Conservation (phyloP, 2,888 invertebrate genomes). For the Mesorhabditis sp. region DNA sequence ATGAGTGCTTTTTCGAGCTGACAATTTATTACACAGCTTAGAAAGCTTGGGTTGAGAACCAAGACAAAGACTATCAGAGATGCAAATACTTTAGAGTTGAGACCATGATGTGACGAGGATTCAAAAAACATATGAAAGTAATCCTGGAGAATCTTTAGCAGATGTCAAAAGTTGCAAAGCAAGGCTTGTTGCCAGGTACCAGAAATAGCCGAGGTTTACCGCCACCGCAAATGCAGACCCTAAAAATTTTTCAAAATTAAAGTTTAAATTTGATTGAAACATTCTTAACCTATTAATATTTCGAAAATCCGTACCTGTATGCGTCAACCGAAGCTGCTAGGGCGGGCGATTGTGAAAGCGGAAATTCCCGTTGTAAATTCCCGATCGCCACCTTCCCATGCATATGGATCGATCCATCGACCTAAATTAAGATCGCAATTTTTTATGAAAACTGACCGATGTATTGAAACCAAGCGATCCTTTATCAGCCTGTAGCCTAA, state of each 20-base stretch:
- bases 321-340: constrained; percentile 54
- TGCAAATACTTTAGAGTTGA: not conserved
- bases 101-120: not conserved
- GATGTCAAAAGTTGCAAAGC: constrained; percentile 25
- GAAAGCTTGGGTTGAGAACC: too few species aligned
- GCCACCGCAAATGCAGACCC: constrained; percentile 48
- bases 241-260: constrained; percentile 12
- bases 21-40: too few species aligned
- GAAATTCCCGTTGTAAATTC: constrained; percentile 27
- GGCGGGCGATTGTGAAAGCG: constrained; percentile 51
- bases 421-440: constrained; percentile 8
- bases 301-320: constrained; percentile 10
- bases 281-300: not conserved
- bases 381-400: constrained; percentile 30
- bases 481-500: constrained; percentile 30
- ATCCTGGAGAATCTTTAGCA: not conserved
- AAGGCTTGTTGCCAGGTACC: constrained; percentile 50
- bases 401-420: constrained; percentile 30
- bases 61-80: too few species aligned
- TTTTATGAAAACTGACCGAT: constrained; percentile 31
- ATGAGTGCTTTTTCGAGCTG: too few species aligned
- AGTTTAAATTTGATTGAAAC: too few species aligned
- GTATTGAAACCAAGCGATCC: constrained; percentile 48
- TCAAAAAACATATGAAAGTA: constrained; percentile 2
- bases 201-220: constrained; percentile 40